These are phyloP conservation scores for Popillia japonica DNA, from an alignment of 1,140 invertebrate genomes.

Conservation along the genomic window DNA sequence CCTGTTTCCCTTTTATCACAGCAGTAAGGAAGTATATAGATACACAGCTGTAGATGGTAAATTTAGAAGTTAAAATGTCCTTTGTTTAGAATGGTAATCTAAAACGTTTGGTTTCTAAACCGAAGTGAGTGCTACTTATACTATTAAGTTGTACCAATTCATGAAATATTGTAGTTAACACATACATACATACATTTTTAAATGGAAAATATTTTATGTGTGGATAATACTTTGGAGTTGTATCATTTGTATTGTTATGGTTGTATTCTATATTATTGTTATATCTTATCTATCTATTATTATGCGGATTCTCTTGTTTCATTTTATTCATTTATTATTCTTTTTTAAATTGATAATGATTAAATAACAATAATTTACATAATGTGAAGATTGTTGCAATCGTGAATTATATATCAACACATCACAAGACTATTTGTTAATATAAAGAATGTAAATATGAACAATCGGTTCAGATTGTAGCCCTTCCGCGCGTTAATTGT, in stretches of 20 bases:
- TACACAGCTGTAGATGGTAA: not conserved
- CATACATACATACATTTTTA: not conserved
- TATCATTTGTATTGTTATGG: constrained; percentile 2
- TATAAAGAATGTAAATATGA: too few species aligned
- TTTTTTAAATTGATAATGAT: not conserved
- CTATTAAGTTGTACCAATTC: constrained; percentile 11
- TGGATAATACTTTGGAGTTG: not conserved
- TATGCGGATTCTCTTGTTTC: not conserved
- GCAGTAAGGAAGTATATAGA: not conserved
- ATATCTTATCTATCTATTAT: not conserved
- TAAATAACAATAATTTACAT: constrained; percentile 1
- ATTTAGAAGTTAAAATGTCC: not conserved
- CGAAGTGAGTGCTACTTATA: constrained; percentile 18
- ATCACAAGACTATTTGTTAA: too few species aligned
- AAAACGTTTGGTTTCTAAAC: not conserved
- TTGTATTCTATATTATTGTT: constrained; percentile 15
- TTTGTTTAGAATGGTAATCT: not conserved
- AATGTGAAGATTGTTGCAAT: constrained; percentile 26
- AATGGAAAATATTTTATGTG: not conserved
- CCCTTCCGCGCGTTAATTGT: too few species aligned
- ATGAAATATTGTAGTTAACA: not conserved
- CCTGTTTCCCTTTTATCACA: not conserved
- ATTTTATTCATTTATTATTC: not conserved
- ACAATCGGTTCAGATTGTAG: too few species aligned
- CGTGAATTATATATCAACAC: not conserved